Evolutionary conservation across 2,113 vertebrate species (phyloP).

Genomic region (Rhinolophus sinicus): DNA sequence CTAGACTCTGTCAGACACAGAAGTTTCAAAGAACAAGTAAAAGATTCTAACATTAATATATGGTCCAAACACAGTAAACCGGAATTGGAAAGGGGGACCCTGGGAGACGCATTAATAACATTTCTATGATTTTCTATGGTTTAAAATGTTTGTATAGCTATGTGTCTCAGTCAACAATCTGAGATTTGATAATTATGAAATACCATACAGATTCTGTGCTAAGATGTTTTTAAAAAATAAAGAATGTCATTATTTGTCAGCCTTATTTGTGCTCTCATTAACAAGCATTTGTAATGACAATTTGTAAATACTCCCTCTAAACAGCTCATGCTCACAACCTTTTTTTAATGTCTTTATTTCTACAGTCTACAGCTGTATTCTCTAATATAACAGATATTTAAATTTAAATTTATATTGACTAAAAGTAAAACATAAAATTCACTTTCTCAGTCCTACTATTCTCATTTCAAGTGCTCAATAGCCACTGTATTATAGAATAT

Average conservation of each 20-base stretch:
- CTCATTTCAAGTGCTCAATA: background rate
- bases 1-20: background rate
- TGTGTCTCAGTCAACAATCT: background rate
- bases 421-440: background rate
- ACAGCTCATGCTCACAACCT: background rate
- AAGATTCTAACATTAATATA: background rate
- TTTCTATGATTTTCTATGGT: background rate
- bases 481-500: background rate
- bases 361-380: background rate
- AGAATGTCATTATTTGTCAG: background rate
- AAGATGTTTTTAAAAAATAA: background rate
- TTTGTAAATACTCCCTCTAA: conserved; percentile 42
- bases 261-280: background rate
- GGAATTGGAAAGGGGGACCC: background rate
- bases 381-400: background rate
- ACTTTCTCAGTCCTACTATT: background rate
- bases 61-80: background rate
- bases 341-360: background rate
- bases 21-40: background rate
- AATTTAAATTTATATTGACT: background rate
- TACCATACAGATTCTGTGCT: background rate
- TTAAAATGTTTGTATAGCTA: background rate
- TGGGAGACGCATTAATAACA: background rate
- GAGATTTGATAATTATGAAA: conserved; percentile 4
- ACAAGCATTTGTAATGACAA: background rate